A percentile compares a stretch with the other conserved stretches of the same genome.
Conservation (phyloP, 2,113 vertebrate genomes). For the Meriones unguiculatus region DNA sequence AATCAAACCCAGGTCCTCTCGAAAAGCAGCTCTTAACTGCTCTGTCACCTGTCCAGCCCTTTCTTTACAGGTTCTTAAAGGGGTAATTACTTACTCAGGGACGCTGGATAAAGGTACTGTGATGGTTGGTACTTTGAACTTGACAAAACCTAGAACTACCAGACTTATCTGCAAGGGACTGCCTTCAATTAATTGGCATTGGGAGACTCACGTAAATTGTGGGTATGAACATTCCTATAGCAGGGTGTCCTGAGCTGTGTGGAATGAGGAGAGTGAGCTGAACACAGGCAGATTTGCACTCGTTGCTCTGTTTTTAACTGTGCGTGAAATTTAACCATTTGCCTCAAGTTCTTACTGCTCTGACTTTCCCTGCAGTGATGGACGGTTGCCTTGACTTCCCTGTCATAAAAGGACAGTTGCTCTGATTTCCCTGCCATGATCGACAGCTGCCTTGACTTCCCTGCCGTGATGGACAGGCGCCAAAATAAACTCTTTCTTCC, state of each 20-base stretch:
- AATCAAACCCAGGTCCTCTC: neutral
- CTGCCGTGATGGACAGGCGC: too few relatives aligned
- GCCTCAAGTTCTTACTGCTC: neutral
- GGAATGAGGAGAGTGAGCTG: neutral
- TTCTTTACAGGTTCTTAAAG: neutral
- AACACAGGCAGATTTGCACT: accelerated
- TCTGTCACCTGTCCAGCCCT: too few relatives aligned
- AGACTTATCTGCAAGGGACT: neutral
- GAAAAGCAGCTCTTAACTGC: neutral
- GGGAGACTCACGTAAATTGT: neutral
- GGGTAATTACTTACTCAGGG: neutral
- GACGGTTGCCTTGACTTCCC: too few relatives aligned
- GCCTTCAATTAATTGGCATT: neutral
- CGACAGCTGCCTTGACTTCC: too few relatives aligned
- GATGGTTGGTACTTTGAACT: neutral
- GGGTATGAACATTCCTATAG: too few relatives aligned
- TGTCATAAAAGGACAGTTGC: too few relatives aligned
- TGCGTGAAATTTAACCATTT: too few relatives aligned
- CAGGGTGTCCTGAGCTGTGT: neutral
- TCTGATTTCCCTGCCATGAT: too few relatives aligned
- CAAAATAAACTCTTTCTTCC: neutral
- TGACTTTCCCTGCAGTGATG: too few relatives aligned
- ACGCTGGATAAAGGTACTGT: neutral
- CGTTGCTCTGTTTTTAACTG: too few relatives aligned
- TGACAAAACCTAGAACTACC: neutral